phyloP scores from a whole-genome alignment of 2,113 vertebrate species.

The Heterochromis multidens region DNA sequence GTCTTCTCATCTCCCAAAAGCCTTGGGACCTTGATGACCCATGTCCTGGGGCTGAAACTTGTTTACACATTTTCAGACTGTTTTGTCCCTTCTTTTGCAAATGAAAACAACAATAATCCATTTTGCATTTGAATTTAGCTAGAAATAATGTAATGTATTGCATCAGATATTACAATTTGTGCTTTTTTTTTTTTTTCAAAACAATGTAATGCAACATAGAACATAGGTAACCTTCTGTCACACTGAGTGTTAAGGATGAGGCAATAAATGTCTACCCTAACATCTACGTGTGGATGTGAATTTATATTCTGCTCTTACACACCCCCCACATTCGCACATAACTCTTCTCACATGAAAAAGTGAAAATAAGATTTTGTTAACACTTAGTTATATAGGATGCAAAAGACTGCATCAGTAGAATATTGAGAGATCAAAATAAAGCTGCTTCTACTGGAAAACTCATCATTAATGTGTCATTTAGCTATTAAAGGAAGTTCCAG shows the following conservation, averaged over 20 bases:
- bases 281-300: neutral
- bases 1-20: constrained; percentile 13
- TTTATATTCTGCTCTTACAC: constrained; percentile 14
- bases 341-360: neutral
- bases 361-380: neutral
- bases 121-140: neutral
- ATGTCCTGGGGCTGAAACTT: neutral
- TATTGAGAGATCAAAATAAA: neutral
- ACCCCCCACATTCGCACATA: neutral
- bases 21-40: constrained; percentile 5
- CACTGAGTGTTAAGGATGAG: neutral
- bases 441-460: neutral
- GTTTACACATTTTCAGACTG: neutral
- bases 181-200: neutral
- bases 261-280: neutral
- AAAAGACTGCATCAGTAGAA: neutral
- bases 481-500: neutral
- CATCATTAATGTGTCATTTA: neutral
- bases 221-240: neutral
- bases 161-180: neutral
- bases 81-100: neutral
- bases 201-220: neutral
- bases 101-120: neutral
- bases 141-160: neutral
- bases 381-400: neutral